A percentile compares a stretch with the other conserved stretches of the same genome.
Conservation (phyloP, 2,888 invertebrate species). For the Capitulum mitella region DNA sequence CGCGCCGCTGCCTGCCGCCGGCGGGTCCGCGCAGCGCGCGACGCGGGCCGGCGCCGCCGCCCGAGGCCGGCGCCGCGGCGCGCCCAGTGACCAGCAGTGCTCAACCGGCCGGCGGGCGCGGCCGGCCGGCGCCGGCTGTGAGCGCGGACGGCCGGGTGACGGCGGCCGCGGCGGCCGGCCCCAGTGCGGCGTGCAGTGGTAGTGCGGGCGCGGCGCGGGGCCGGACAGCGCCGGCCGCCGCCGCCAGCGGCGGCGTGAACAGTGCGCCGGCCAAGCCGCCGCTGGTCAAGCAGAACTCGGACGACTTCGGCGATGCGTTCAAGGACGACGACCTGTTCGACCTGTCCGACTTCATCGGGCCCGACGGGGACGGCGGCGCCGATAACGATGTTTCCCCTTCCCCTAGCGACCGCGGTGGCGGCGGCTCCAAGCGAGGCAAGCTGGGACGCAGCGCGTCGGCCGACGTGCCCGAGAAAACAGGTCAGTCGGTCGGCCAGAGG, state of each 20-base stretch:
- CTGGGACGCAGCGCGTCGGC: constrained; percentile 25
- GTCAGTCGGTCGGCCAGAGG: constrained; percentile 50
- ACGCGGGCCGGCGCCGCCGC: not conserved
- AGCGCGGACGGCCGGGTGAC: not conserved
- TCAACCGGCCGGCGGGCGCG: not conserved
- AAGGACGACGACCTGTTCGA: constrained; percentile 21
- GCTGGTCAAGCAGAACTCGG: not conserved
- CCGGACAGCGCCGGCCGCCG: not conserved
- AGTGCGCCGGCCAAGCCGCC: not conserved
- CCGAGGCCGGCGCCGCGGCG: not conserved
- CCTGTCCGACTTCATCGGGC: constrained; percentile 18
- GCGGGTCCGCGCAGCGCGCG: not conserved
- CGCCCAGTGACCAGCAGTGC: not conserved
- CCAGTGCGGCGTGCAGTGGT: not conserved
- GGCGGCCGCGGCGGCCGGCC: not conserved
- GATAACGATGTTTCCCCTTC: constrained; percentile 27
- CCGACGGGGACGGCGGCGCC: not conserved
- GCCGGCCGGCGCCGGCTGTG: not conserved
- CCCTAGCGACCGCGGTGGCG: constrained; percentile 24
- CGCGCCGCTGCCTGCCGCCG: not conserved
- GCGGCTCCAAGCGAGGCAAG: not conserved
- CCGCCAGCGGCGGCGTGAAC: too few relatives aligned
- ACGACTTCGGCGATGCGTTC: constrained; percentile 19
- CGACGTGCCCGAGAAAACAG: constrained; percentile 59
- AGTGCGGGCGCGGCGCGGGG: not conserved